Evolutionary conservation across 2,797 vertebrate genomes (phyloP), one percentile per base, ranked within the genome.

Genomic region (Sebastes cheni): DNA sequence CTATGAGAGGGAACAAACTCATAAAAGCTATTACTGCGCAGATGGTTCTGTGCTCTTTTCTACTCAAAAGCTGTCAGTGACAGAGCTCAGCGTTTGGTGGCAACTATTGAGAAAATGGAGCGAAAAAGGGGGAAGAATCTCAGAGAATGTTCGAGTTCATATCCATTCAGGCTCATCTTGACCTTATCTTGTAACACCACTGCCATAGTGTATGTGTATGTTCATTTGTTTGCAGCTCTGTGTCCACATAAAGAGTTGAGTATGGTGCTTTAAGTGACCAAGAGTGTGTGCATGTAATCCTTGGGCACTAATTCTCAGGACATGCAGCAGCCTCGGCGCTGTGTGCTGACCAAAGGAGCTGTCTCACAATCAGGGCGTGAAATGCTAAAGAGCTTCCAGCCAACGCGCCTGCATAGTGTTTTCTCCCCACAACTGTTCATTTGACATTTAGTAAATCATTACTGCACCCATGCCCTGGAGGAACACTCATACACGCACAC

Each of bases 401-500:
- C 84, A 94, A 90, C 82, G 86, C 77, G 92, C 82, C 91, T 92
- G 86, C 80, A 84, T 93, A 88, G 91, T 93, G 92, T 95, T 94
- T 95, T 89, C 87, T 92, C 87, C 84, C 88, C 84, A 91, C 90
- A 89, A 90, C 89, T 93, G 93, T 93, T 93, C 93, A 93, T 93
- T 94, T 95, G 95, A 95, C 94, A 95, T 95, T 95, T 95, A 95
- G 90, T 91, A 93, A 95, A 95, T 95, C 90, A 94, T 94, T 94
- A 94, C 88, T 91, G 89, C 86, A 89, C 83, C 75, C 69, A 72
- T 86, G 80, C 86, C 94, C 89, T 67, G 22, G 5, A 81, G 90
- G 76, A 79, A 84, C 72, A 75, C 72, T 64, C 70, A 75, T 77
- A 81, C 71, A 72, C 79, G 56, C 54, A 34, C 18, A 59, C 62